Evolutionary conservation across 2,113 vertebrate species (phyloP).

Genomic region (Thamnophis sirtalis): DNA sequence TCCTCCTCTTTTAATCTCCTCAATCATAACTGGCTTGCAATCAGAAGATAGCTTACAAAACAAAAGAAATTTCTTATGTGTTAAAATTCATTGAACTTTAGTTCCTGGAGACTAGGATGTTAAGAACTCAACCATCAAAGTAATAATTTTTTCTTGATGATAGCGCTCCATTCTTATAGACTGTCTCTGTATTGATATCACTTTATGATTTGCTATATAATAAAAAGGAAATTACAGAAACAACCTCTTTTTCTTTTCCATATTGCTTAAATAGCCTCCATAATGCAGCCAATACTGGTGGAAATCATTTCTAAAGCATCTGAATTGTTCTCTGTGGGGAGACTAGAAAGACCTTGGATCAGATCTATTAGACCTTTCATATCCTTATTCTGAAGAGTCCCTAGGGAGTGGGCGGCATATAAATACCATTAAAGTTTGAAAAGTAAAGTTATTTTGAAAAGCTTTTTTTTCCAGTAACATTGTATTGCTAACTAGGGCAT

Average conservation of each 20-base stretch:
- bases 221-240: conserved; percentile 9
- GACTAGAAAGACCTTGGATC: neutral
- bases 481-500: no score
- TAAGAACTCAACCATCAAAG: neutral
- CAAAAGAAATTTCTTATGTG: neutral
- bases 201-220: neutral
- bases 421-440: no score
- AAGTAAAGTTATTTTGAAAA: no score
- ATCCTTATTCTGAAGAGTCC: no score
- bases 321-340: neutral
- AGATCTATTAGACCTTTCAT: neutral
- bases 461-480: no score
- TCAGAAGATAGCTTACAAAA: neutral
- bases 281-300: neutral
- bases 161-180: neutral
- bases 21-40: neutral
- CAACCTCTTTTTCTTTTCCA: conserved; percentile 10
- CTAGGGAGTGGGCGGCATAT: no score
- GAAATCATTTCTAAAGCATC: neutral
- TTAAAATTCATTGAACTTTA: neutral
- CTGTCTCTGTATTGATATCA: neutral
- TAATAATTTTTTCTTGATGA: neutral
- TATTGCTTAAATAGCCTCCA: neutral
- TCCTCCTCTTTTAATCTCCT: neutral
- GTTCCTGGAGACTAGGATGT: neutral